phyloP scores from a whole-genome alignment of 2,888 invertebrate species.

The Criorhina ranunculi region DNA sequence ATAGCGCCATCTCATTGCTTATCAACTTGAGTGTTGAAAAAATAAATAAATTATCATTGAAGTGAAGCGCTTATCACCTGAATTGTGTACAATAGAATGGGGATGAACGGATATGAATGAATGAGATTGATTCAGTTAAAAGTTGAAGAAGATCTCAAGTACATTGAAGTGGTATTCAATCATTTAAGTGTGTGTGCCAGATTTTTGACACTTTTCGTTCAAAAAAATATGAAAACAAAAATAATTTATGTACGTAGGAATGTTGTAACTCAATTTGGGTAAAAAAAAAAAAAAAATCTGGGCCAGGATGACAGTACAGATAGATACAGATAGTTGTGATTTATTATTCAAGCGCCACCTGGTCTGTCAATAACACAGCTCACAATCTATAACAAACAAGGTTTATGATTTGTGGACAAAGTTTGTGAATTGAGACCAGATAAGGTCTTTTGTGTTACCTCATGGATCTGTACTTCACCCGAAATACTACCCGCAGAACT shows the following conservation, averaged over 20 bases:
- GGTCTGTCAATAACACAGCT: conserved; percentile 54
- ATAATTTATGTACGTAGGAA: no score
- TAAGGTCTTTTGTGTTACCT: not conserved
- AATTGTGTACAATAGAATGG: conserved; percentile 18
- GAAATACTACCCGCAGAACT: no score
- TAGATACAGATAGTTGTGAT: conserved; percentile 5
- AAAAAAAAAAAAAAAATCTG: conserved; percentile 21
- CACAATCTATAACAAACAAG: not conserved
- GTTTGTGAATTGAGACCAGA: not conserved
- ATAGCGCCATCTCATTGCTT: conserved; percentile 74
- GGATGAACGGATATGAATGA: conserved; percentile 22
- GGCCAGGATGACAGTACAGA: conserved; percentile 34
- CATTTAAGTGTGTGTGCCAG: conserved; percentile 64
- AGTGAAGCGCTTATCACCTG: conserved; percentile 60
- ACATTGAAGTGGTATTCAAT: conserved; percentile 64
- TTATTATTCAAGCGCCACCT: conserved; percentile 68
- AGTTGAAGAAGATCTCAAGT: conserved; percentile 24
- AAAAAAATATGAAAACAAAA: no score
- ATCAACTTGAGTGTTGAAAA: conserved; percentile 63
- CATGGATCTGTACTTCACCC: no score
- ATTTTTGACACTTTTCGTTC: conserved; percentile 60
- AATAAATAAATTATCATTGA: conserved; percentile 71
- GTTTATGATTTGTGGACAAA: not conserved
- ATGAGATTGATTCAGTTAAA: conserved; percentile 37
- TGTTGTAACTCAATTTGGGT: not conserved